Base-by-base conservation (phyloP, 2,888 invertebrate genomes). In the Drosophila multiciliata region DNA sequence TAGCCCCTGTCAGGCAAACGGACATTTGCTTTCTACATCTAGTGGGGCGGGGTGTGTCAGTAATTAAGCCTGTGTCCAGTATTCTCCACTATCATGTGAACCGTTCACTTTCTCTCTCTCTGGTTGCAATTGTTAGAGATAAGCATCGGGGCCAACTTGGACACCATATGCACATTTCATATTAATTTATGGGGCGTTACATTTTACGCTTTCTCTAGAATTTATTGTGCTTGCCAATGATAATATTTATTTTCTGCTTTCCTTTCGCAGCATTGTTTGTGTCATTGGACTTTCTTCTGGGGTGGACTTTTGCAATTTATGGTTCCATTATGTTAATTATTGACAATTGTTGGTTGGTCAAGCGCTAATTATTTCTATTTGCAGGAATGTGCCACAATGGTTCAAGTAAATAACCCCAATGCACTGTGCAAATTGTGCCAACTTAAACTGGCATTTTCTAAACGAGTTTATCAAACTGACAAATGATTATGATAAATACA, bases 281-380 rank as follows among this genome's bases (percentile, higher is more conserved):
- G 77, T 87, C 89, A 90, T 82, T 89, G 83, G 80, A 89, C 91
- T 91, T 86, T 87, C 88, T 90, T 86, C 63, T 59, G 36, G 38
- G 75, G 64, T 49, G 45, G 58, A 76, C 67, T 61, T 74, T 77
- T 66, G 60, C 85, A 83, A 84, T 84, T 87, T 82, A 80, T 85
- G 75, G 75, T 78, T 87, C 78, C 89, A 90, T 89, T 90, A 90
- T 91, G 90, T 91, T 91, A 91, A 90, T 91, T 86, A 84, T 90
- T 78, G 80, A 78, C 90, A 91, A 91, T 91, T 91, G 88, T 58
- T 73, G 64, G 32, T 48, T 64, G 73, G 52, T 73, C 69, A 83
- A 70, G 63, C 71, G 64, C 68, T 67, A 80, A 80, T 83, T 77
- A 71, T 81, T 74, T 77, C 81, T 80, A 80, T 77, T 69, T 62